These are phyloP conservation scores for Plebejus anna DNA, from an alignment of 2,888 invertebrate genomes.

Conservation along the genomic window DNA sequence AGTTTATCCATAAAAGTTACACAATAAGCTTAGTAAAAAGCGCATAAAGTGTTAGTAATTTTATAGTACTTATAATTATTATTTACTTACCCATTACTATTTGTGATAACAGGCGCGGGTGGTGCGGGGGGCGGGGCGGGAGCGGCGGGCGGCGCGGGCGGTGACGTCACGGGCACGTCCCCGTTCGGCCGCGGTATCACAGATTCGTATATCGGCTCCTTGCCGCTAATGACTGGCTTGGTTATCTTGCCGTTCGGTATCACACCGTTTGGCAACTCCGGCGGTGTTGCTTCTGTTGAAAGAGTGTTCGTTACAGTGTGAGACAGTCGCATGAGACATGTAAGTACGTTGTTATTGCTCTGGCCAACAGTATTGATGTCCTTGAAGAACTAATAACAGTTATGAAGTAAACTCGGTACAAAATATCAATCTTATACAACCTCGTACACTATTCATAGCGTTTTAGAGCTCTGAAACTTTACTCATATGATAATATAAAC, in stretches of 20 bases:
- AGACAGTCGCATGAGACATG: neutral
- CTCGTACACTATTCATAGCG: too few species aligned
- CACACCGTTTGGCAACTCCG: conserved; percentile 68
- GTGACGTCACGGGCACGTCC: conserved; percentile 47
- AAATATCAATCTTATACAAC: too few species aligned
- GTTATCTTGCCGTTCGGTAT: conserved; percentile 75
- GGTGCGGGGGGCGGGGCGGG: conserved; percentile 48
- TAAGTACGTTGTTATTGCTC: neutral
- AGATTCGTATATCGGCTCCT: conserved; percentile 92
- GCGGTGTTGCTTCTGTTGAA: conserved; percentile 60
- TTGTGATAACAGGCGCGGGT: neutral
- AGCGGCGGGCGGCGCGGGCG: conserved; percentile 53
- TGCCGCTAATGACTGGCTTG: conserved; percentile 59
- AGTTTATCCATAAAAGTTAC: too few species aligned
- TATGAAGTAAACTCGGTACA: neutral
- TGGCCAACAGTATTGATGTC: too few species aligned
- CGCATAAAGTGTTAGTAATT: too few species aligned
- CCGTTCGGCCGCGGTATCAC: conserved; percentile 87
- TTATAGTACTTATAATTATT: too few species aligned
- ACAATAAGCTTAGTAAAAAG: too few species aligned
- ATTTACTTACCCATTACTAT: conserved; percentile 1
- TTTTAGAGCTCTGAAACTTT: too few species aligned
- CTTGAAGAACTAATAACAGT: too few species aligned
- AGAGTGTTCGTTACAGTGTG: too few species aligned
- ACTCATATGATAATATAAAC: too few species aligned